Conservation (phyloP, 2,797 vertebrate genomes). For the Enteromius unitaeniatus region DNA sequence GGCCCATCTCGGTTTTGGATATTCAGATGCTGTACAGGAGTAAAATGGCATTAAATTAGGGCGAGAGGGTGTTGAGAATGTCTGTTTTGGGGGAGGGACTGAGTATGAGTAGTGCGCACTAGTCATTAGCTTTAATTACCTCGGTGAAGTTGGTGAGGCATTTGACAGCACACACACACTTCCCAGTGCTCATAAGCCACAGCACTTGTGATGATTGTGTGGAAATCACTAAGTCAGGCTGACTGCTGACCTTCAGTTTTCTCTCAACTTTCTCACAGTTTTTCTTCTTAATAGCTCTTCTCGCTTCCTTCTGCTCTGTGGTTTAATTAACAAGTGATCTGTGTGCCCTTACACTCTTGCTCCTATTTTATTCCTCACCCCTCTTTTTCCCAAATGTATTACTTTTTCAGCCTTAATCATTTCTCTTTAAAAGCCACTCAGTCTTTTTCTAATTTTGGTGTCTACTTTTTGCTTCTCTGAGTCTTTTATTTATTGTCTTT, state of each 20-base stretch:
- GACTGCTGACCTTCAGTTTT: conserved; percentile 32
- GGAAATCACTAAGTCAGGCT: conserved; percentile 7
- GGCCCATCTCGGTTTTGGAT: conserved; percentile 5
- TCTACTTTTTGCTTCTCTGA: background rate
- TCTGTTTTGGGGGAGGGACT: conserved; percentile 21
- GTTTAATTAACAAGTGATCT: conserved; percentile 35
- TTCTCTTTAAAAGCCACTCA: conserved; percentile 16
- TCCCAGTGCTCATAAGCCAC: background rate
- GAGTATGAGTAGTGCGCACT: conserved; percentile 14
- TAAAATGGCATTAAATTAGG: conserved; percentile 20
- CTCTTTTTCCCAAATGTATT: background rate
- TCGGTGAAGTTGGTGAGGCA: conserved; percentile 2
- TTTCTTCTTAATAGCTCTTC: background rate
- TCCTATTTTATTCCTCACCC: background rate
- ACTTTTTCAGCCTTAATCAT: background rate
- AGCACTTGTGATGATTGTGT: conserved; percentile 9
- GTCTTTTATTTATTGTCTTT: background rate
- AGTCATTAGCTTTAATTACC: conserved; percentile 56
- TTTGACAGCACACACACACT: conserved; percentile 32
- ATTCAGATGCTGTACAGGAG: background rate
- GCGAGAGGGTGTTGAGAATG: conserved; percentile 2
- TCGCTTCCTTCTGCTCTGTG: conserved; percentile 5
- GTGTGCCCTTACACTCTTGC: background rate
- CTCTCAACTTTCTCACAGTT: conserved; percentile 19
- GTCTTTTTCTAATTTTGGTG: background rate